These are phyloP conservation scores for Caenorhabditis inopinata DNA, from an alignment of 1,140 invertebrate species.

Conservation along the genomic window DNA sequence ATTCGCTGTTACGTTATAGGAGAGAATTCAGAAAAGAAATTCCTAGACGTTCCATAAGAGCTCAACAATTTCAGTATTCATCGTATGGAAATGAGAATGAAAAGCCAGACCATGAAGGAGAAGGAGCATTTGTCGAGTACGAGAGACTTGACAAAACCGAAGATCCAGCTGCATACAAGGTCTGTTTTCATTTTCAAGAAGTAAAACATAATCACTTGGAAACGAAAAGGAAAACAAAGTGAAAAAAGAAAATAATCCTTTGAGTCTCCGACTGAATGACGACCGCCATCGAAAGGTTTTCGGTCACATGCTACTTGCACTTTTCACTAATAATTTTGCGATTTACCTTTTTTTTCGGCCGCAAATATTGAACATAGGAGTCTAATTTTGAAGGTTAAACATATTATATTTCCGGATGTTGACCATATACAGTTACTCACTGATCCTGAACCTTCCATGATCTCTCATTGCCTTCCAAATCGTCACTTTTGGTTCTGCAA, in stretches of 20 bases:
- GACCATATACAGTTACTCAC: too few relatives aligned
- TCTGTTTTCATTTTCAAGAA: not conserved
- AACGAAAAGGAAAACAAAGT: not conserved
- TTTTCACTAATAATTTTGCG: too few relatives aligned
- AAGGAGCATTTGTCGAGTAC: conserved; percentile 17
- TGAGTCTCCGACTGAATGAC: conserved; percentile 48
- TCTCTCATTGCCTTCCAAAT: too few relatives aligned
- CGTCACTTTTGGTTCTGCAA: too few relatives aligned
- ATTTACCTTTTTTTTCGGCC: too few relatives aligned
- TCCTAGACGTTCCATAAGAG: too few relatives aligned
- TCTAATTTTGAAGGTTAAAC: too few relatives aligned
- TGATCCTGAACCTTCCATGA: too few relatives aligned
- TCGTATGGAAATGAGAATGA: conserved; percentile 8
- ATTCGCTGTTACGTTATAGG: too few relatives aligned
- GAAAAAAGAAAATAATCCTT: not conserved
- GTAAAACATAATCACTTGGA: not conserved
- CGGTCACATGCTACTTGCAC: not conserved
- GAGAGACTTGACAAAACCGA: conserved; percentile 11
- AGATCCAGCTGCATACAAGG: not conserved
- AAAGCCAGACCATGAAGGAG: conserved; percentile 1
- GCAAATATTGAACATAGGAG: too few relatives aligned
- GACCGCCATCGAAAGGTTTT: conserved; percentile 58
- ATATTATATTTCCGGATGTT: too few relatives aligned
- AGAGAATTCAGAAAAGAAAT: too few relatives aligned
- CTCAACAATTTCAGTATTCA: conserved; percentile 1